Percentiles rank a stretch among this genome's conserved stretches.
Evolutionary conservation across 35 echinoderm and acorn worm genomes (phyloP).

Genomic region (Strongylocentrotus purpuratus): DNA sequence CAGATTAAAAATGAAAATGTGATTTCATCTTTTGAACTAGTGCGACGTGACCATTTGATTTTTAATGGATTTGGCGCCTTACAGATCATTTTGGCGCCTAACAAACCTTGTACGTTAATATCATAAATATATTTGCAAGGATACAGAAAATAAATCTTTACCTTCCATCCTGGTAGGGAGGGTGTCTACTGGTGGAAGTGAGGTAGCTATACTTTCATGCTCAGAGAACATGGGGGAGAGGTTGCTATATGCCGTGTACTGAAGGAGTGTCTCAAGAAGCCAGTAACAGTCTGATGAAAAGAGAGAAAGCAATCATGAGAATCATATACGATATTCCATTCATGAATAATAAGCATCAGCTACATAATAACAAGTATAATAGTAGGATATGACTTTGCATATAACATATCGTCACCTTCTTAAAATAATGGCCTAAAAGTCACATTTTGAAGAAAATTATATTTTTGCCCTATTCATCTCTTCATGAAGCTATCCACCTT

Average conservation of each 20-base stretch:
- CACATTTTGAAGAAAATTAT: no score
- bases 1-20: no score
- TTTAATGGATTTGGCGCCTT: background rate
- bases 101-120: background rate
- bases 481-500: no score
- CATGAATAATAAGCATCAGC: no score
- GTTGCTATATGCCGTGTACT: conserved; percentile 92
- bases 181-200: conserved; percentile 61
- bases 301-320: background rate
- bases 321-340: no score
- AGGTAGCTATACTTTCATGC: conserved; percentile 45
- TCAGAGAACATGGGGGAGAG: conserved; percentile 77
- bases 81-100: background rate
- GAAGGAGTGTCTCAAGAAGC: conserved; percentile 85
- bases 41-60: no score
- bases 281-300: conserved; percentile 83
- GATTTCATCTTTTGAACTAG: no score
- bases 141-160: conserved; percentile 32
- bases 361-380: no score
- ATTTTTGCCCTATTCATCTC: no score
- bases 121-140: background rate
- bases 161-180: conserved; percentile 90
- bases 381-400: no score
- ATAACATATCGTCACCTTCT: no score
- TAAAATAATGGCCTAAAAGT: no score